Percentiles rank a stretch among this genome's conserved stretches.
Conservation (phyloP, 2,113 vertebrate genomes). For the Sinocyclocheilus grahami region DNA sequence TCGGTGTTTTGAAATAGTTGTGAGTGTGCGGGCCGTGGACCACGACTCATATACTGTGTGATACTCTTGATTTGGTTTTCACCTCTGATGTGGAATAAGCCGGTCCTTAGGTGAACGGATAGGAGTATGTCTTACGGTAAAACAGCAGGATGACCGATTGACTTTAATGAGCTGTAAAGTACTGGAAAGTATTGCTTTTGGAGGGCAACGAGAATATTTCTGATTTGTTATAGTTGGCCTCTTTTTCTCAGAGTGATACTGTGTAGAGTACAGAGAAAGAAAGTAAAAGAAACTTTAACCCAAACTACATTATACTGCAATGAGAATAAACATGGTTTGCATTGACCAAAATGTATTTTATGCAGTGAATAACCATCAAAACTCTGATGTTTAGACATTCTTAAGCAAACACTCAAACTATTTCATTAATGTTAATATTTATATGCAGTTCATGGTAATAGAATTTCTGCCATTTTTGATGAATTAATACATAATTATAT, state of each 20-base stretch:
- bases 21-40: background rate
- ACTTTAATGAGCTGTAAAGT: conserved; percentile 23
- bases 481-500: background rate
- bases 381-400: background rate
- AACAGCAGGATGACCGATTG: conserved; percentile 39
- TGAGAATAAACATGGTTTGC: background rate
- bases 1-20: background rate
- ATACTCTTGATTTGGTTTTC: background rate
- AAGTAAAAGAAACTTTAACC: background rate
- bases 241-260: background rate
- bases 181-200: conserved; percentile 21
- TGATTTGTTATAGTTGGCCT: conserved; percentile 22
- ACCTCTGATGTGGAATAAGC: background rate
- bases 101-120: background rate
- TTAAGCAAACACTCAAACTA: background rate
- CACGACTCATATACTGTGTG: background rate
- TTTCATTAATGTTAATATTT: background rate
- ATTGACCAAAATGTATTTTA: background rate
- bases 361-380: background rate
- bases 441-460: background rate
- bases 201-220: background rate
- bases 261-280: background rate
- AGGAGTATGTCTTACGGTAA: conserved; percentile 15
- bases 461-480: background rate
- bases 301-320: background rate